phyloP scores from a whole-genome alignment of 2,113 vertebrate species.

The Aptenodytes forsteri region DNA sequence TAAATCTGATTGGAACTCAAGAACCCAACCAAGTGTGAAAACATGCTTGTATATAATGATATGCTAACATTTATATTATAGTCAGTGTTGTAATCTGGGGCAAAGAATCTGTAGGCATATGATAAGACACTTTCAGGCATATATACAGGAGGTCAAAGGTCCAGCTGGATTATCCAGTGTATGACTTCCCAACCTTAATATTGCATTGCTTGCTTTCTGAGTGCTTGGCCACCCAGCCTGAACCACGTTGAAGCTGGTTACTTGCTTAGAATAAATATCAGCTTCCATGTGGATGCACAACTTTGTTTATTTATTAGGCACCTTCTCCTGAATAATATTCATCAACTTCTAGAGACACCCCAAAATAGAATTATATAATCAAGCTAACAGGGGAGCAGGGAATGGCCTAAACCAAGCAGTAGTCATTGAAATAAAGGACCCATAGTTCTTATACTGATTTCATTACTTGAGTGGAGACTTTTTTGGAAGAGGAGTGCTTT shows the following conservation, averaged over 20 bases:
- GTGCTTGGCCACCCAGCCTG: conserved; percentile 21
- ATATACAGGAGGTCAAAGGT: background rate
- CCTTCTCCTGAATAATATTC: background rate
- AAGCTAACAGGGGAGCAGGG: background rate
- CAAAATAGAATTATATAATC: background rate
- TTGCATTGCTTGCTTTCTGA: background rate
- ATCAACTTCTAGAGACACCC: background rate
- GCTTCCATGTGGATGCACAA: background rate
- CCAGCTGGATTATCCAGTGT: background rate
- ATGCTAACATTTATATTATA: background rate
- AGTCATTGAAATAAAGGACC: background rate
- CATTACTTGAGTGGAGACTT: background rate
- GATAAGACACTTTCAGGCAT: background rate
- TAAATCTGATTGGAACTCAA: background rate
- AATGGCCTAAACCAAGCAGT: background rate
- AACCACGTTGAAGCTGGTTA: background rate
- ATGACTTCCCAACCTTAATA: background rate
- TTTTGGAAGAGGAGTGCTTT: background rate
- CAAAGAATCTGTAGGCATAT: background rate
- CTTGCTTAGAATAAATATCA: conserved; percentile 19
- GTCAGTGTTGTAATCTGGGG: background rate
- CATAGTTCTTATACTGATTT: background rate
- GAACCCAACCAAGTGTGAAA: background rate
- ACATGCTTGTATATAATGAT: background rate
- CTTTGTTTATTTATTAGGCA: background rate